phyloP scores from a whole-genome alignment of 2,888 invertebrate genomes.

The Chironomus tentans region DNA sequence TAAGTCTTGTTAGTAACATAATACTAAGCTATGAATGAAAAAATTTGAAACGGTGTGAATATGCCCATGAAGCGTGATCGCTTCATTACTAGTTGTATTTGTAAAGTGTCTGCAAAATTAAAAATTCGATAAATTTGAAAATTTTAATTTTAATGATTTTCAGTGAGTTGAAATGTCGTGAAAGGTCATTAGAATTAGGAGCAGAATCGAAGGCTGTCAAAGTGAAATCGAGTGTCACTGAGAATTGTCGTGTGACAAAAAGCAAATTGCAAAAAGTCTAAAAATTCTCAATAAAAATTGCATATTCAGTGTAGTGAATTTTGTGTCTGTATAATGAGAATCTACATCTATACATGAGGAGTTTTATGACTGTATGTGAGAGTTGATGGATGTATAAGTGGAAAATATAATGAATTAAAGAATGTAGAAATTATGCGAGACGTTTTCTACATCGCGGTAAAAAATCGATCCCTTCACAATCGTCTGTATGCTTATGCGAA shows the following conservation, averaged over 20 bases:
- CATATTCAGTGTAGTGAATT: too few species aligned
- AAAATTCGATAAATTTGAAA: conserved; percentile 13
- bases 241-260: not conserved
- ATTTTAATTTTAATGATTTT: not conserved
- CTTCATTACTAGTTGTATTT: too few species aligned
- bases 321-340: too few species aligned
- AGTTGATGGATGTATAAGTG: not conserved
- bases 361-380: too few species aligned
- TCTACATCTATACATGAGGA: too few species aligned
- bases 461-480: not conserved
- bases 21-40: too few species aligned
- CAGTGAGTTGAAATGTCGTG: not conserved
- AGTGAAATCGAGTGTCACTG: not conserved
- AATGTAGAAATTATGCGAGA: conserved; percentile 21
- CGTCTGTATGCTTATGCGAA: not conserved
- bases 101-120: conserved; percentile 24
- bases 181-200: not conserved
- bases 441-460: conserved; percentile 12
- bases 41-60: too few species aligned
- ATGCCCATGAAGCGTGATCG: too few species aligned
- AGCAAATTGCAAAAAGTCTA: conserved; percentile 9
- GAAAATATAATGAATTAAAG: not conserved
- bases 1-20: too few species aligned
- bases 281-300: too few species aligned
- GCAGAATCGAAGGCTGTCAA: not conserved